Percentiles rank a stretch among this genome's conserved stretches.
phyloP scores from a whole-genome alignment of 2,797 vertebrate genomes.

The Gadopsis marmoratus region DNA sequence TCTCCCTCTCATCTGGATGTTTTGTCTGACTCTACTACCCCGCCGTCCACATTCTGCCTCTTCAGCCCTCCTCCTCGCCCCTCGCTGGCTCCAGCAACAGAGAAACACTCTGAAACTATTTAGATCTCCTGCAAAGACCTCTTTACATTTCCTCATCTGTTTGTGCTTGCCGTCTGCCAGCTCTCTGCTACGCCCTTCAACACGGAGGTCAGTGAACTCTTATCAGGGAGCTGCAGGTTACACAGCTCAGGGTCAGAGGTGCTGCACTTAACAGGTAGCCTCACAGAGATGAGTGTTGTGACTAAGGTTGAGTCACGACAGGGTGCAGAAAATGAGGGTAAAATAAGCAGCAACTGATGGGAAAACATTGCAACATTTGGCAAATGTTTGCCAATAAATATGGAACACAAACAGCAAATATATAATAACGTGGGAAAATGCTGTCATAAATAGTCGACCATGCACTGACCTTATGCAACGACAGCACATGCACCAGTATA shows the following conservation, averaged over 20 bases:
- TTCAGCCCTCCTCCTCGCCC: conserved; percentile 1
- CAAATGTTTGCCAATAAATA: background rate
- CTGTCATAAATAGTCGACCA: background rate
- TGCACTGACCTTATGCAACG: background rate
- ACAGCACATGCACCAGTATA: background rate
- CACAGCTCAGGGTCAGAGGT: conserved; percentile 56
- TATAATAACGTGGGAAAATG: background rate
- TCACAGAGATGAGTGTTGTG: conserved; percentile 22
- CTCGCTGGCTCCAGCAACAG: background rate
- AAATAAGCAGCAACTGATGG: background rate
- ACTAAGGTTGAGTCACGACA: conserved; percentile 19
- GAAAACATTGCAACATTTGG: background rate
- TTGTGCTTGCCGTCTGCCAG: conserved; percentile 33
- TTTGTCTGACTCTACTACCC: conserved; percentile 25
- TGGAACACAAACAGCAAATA: no score
- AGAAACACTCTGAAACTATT: conserved; percentile 26
- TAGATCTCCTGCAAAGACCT: conserved; percentile 22
- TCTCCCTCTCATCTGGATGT: conserved; percentile 34
- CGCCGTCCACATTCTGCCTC: conserved; percentile 15
- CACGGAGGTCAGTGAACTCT: conserved; percentile 60
- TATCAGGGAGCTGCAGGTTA: conserved; percentile 52
- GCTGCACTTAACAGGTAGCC: conserved; percentile 42
- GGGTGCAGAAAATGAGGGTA: background rate
- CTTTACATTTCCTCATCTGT: conserved; percentile 38
- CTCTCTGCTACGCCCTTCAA: conserved; percentile 21